Percentiles rank a stretch among this genome's conserved stretches.
phyloP scores from a whole-genome alignment of 1,140 invertebrate genomes.

The Acromyrmex echinatior region DNA sequence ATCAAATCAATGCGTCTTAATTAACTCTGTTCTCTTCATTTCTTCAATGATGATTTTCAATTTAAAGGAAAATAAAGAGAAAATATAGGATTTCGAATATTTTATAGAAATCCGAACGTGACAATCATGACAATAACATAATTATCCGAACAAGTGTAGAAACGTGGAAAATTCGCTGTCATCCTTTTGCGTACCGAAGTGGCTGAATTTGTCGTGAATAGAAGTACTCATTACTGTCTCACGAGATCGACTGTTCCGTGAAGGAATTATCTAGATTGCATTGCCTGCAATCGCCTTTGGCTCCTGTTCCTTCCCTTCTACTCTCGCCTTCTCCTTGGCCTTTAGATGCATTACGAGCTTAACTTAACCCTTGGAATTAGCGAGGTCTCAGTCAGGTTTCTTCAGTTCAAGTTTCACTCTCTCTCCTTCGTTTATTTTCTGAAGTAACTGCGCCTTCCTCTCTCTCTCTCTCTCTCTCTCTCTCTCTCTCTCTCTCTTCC shows the following conservation, averaged over 20 bases:
- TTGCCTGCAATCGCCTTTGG: conserved; percentile 62
- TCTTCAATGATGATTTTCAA: neutral
- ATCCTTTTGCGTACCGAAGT: neutral
- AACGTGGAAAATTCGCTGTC: conserved; percentile 10
- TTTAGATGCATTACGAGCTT: conserved; percentile 78
- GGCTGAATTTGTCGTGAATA: conserved; percentile 23
- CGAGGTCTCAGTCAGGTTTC: conserved; percentile 81
- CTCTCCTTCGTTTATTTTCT: conserved; percentile 52
- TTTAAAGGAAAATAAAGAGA: neutral
- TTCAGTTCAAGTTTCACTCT: conserved; percentile 78
- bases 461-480: neutral
- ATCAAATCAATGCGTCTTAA: neutral
- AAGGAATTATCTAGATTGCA: conserved; percentile 52
- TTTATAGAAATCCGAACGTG: neutral
- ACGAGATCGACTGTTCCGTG: conserved; percentile 31
- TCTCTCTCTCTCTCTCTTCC: neutral
- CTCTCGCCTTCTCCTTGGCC: conserved; percentile 29
- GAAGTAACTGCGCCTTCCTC: conserved; percentile 30
- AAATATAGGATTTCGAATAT: neutral
- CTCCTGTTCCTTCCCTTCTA: conserved; percentile 17
- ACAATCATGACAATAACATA: conserved; percentile 12
- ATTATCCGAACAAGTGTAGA: neutral
- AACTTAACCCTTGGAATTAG: conserved; percentile 82
- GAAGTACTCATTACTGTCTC: conserved; percentile 44
- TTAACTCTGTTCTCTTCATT: neutral